A percentile compares a stretch with the other conserved stretches of the same genome.
phyloP scores from a whole-genome alignment of 2,888 invertebrate genomes.

The Fragum sueziense region DNA sequence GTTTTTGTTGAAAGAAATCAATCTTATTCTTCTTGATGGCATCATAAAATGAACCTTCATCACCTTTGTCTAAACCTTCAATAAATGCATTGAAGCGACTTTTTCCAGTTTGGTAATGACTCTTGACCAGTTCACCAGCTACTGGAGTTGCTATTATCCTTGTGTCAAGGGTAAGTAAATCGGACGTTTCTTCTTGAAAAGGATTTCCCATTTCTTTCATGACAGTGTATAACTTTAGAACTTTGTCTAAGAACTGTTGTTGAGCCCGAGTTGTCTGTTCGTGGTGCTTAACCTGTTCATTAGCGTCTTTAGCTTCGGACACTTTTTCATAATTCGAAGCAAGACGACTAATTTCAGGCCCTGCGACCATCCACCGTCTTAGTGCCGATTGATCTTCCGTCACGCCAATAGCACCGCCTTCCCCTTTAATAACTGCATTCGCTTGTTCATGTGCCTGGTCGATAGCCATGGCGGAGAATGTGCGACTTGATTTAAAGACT shows the following conservation, averaged over 20 bases:
- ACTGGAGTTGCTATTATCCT: neutral
- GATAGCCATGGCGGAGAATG: conserved; percentile 51
- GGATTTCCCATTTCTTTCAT: conserved; percentile 25
- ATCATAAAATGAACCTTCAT: no score
- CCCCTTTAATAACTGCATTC: conserved; percentile 43
- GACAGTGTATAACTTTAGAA: neutral
- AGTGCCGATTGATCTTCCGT: conserved; percentile 61
- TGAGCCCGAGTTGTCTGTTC: no score
- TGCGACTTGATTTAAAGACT: conserved; percentile 47
- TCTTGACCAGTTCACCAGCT: no score
- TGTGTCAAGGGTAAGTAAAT: conserved; percentile 8
- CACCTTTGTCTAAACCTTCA: no score
- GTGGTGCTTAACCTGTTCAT: no score
- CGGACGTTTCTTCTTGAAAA: conserved; percentile 14
- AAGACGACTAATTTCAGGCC: conserved; percentile 57
- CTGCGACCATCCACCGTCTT: conserved; percentile 65
- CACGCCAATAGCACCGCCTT: neutral
- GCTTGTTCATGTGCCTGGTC: conserved; percentile 64
- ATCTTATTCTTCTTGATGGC: neutral
- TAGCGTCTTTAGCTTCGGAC: conserved; percentile 9
- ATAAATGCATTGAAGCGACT: no score
- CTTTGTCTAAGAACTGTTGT: no score
- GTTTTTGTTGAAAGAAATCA: neutral
- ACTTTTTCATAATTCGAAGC: conserved; percentile 29
- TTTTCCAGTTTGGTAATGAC: no score